Percentiles rank a stretch among this genome's conserved stretches.
phyloP scores from a whole-genome alignment of 2,888 invertebrate genomes.

The Euproctis similis region DNA sequence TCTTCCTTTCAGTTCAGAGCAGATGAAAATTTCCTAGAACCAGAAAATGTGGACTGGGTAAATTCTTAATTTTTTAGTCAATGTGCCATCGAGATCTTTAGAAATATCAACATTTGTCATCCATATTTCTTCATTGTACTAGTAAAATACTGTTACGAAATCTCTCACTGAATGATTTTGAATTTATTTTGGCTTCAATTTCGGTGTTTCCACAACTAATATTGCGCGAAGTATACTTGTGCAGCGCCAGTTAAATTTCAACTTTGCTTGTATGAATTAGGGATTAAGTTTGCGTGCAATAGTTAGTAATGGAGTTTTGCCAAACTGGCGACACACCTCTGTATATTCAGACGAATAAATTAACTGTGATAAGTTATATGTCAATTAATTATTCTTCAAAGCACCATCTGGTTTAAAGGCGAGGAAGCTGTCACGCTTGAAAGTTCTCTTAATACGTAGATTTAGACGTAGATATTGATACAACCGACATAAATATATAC shows the following conservation, averaged over 20 bases:
- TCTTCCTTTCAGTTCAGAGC: no score
- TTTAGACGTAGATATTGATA: no score
- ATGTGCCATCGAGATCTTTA: no score
- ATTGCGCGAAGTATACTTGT: constrained; percentile 32
- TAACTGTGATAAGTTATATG: constrained; percentile 73
- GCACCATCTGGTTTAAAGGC: constrained; percentile 60
- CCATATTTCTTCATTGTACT: constrained; percentile 34
- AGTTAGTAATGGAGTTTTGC: constrained; percentile 50
- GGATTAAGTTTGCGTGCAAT: constrained; percentile 22
- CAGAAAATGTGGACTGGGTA: no score
- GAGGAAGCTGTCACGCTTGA: constrained; percentile 44
- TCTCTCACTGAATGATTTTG: constrained; percentile 45
- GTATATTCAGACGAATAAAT: constrained; percentile 71
- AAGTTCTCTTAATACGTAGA: no score
- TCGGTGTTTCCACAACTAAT: constrained; percentile 48
- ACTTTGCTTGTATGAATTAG: constrained; percentile 21
- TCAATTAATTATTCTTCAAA: constrained; percentile 76
- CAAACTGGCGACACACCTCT: constrained; percentile 65
- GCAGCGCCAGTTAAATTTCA: constrained; percentile 21
- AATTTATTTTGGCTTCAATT: constrained; percentile 69
- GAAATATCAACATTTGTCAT: constrained; percentile 17
- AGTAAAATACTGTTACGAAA: constrained; percentile 44
- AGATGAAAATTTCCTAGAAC: no score
- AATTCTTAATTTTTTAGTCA: no score
- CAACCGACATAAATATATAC: no score